These are phyloP conservation scores for Bibio marci DNA, from an alignment of 2,888 invertebrate species.

Conservation along the genomic window DNA sequence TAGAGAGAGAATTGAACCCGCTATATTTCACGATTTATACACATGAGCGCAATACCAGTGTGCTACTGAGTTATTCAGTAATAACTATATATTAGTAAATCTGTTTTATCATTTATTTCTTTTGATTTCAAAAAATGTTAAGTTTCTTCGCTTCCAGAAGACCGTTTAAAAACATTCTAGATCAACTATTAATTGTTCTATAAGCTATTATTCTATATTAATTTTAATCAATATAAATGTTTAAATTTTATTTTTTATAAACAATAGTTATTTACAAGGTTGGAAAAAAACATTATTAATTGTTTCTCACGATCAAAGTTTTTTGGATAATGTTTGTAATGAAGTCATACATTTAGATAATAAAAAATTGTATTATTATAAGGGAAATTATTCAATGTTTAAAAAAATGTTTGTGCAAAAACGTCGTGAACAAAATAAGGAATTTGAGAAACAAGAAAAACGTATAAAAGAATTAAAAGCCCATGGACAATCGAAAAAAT, in stretches of 20 bases:
- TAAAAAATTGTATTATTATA: conserved; percentile 88
- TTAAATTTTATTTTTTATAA: conserved; percentile 15
- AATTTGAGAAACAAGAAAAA: conserved; percentile 97
- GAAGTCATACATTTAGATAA: conserved; percentile 95
- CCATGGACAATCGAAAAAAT: conserved; percentile 88
- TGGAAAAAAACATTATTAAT: conserved; percentile 99
- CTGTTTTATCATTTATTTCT: too few relatives aligned
- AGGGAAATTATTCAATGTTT: conserved; percentile 95
- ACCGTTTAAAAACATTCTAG: conserved; percentile 1
- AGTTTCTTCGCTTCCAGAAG: too few relatives aligned
- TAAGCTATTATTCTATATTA: too few relatives aligned
- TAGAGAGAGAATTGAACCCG: too few relatives aligned
- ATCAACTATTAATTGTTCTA: too few relatives aligned
- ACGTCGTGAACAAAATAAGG: conserved; percentile 85
- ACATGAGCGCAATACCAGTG: too few relatives aligned
- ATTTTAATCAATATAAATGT: too few relatives aligned
- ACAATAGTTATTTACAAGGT: conserved; percentile 75
- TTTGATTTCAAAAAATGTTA: too few relatives aligned
- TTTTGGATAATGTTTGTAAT: conserved; percentile 98
- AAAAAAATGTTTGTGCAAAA: conserved; percentile 98
- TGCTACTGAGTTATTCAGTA: too few relatives aligned
- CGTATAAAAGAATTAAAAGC: conserved; percentile 86
- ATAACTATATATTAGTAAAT: too few relatives aligned
- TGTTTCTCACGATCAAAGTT: conserved; percentile 99
- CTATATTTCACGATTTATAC: too few relatives aligned